Percentiles rank a stretch among this genome's conserved stretches.
These are phyloP conservation scores for Tringa solitaria DNA, from an alignment of 2,113 vertebrate species.

Conservation along the genomic window DNA sequence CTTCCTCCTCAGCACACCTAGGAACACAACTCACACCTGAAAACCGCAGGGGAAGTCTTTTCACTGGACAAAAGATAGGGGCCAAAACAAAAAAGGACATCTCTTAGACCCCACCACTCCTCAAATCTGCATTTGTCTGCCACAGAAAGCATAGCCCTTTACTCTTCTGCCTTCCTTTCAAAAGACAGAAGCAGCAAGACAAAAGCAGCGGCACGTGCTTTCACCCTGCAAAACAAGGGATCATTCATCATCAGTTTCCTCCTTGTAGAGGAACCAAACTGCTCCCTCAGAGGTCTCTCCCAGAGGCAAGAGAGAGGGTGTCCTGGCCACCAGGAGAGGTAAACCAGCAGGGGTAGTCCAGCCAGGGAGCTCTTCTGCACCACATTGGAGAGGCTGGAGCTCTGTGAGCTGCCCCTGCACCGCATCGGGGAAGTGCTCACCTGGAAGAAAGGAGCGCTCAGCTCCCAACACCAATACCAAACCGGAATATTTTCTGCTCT, in stretches of 20 bases:
- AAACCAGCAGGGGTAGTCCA: background rate
- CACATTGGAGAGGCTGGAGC: fast-evolving
- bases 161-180: background rate
- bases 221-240: background rate
- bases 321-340: background rate
- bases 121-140: background rate
- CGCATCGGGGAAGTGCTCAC: background rate
- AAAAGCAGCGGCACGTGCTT: background rate
- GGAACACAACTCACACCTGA: fast-evolving
- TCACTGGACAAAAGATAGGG: background rate
- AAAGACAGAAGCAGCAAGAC: background rate
- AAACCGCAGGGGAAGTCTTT: background rate
- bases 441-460: background rate
- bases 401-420: fast-evolving
- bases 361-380: background rate
- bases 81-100: background rate
- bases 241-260: background rate
- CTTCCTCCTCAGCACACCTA: background rate
- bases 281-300: background rate
- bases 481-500: background rate
- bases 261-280: background rate
- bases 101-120: background rate
- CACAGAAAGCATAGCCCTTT: background rate
- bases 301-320: background rate
- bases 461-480: slow-evolving; percentile 13